phyloP scores from a whole-genome alignment of 35 echinoderm and acorn worm genomes.

The Ophioderma brevispina region DNA sequence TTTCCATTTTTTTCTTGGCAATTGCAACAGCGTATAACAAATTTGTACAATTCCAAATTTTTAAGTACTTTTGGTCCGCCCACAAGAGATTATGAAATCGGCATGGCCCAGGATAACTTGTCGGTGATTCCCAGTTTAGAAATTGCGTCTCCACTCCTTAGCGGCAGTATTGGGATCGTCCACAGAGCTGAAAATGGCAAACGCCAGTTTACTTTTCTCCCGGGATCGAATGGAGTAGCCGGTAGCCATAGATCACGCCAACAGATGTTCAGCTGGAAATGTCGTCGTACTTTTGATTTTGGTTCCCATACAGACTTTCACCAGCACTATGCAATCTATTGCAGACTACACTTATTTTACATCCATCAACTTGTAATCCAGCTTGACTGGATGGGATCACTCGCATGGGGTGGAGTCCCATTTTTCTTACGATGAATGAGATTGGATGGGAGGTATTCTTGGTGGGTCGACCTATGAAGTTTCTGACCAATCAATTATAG shows the following conservation, averaged over 20 bases:
- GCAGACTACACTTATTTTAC: no score
- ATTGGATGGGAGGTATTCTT: no score
- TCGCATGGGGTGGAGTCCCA: no score
- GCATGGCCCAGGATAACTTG: not conserved
- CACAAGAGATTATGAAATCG: not conserved
- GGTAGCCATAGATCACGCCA: not conserved
- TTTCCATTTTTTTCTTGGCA: not conserved
- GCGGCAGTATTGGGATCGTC: not conserved
- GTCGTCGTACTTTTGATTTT: not conserved
- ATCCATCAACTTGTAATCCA: no score
- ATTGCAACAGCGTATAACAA: not conserved
- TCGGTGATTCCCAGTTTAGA: not conserved
- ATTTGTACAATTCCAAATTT: conserved; percentile 11
- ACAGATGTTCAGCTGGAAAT: not conserved
- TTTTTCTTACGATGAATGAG: no score
- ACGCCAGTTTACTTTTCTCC: not conserved
- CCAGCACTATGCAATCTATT: no score
- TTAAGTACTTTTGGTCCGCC: not conserved
- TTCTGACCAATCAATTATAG: no score
- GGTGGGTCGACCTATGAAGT: no score
- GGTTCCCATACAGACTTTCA: not conserved
- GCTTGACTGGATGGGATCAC: no score
- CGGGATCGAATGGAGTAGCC: no score
- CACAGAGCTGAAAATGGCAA: not conserved
- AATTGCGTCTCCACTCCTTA: not conserved